phyloP scores from a whole-genome alignment of 2,113 vertebrate genomes.

The Dipodomys spectabilis region DNA sequence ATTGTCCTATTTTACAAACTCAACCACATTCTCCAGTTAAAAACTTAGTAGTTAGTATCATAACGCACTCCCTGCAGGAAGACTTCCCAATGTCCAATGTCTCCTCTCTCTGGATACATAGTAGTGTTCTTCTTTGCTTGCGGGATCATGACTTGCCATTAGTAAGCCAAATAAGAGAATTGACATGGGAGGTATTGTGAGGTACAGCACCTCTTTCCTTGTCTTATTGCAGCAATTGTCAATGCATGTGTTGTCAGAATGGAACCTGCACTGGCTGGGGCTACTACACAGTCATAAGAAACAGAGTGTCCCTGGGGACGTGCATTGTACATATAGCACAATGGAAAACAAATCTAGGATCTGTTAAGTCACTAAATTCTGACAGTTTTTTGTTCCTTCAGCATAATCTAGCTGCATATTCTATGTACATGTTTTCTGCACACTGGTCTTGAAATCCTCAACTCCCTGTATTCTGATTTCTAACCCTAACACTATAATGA shows the following conservation, averaged over 20 bases:
- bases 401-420: neutral
- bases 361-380: neutral
- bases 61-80: neutral
- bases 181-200: neutral
- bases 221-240: neutral
- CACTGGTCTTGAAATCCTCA: neutral
- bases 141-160: neutral
- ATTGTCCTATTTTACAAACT: neutral
- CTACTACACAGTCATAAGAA: neutral
- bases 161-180: neutral
- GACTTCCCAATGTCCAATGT: neutral
- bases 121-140: neutral
- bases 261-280: neutral
- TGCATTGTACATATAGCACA: neutral
- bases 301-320: neutral
- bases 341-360: neutral
- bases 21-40: neutral
- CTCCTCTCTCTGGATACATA: neutral
- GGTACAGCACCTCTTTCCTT: neutral
- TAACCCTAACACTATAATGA: neutral
- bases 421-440: neutral
- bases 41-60: neutral
- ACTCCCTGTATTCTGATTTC: neutral
- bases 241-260: neutral
- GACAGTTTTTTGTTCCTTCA: neutral